Conservation (phyloP, 2,797 vertebrate species). For the Taeniopygia guttata region DNA sequence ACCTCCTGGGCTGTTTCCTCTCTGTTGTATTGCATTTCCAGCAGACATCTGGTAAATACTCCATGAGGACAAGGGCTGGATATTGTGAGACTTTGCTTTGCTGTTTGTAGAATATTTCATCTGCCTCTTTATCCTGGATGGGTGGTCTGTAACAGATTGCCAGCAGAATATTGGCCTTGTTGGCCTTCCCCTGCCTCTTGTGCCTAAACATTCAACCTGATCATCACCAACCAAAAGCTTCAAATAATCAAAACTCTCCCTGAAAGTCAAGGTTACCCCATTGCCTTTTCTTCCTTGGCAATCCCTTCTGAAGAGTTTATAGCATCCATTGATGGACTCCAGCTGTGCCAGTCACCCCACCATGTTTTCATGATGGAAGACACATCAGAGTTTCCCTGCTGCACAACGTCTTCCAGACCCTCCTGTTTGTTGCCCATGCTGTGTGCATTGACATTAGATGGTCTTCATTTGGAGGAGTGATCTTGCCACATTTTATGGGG, state of each 20-base stretch:
- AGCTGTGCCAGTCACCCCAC: neutral
- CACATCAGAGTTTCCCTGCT: neutral
- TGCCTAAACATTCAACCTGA: neutral
- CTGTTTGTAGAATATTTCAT: neutral
- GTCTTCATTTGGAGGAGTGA: neutral
- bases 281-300: too few species aligned
- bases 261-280: neutral
- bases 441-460: neutral
- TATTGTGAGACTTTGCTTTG: neutral
- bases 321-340: neutral
- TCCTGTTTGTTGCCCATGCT: neutral
- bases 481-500: neutral
- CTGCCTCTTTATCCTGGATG: neutral
- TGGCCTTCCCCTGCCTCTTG: neutral
- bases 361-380: neutral
- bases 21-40: neutral
- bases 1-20: neutral
- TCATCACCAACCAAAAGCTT: rapidly evolving
- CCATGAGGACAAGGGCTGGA: neutral
- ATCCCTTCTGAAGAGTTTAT: neutral
- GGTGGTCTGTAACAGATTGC: neutral
- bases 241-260: neutral
- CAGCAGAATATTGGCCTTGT: neutral
- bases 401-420: rapidly evolving
- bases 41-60: neutral